Evolutionary conservation across 2,888 invertebrate genomes (phyloP), one percentile per base, ranked within the genome.

Genomic region (Branchipolynoe longqiensis): DNA sequence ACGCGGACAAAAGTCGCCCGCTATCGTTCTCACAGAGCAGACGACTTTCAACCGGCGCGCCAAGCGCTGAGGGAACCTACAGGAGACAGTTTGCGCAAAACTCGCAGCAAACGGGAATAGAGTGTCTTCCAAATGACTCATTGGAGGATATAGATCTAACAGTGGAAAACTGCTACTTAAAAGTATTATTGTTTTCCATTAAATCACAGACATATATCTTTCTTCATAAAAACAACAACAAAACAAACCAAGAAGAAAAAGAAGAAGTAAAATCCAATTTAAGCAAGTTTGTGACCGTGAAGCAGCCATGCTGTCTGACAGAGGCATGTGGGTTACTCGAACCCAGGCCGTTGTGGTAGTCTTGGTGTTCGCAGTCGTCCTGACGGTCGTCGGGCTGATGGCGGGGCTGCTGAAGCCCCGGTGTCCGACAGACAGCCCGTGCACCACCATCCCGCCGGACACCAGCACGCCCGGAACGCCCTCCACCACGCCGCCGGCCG

Each of bases 301-400:
- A 56, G 18, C 3, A 14, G 25, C 62, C 62, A 69, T 69, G 69
- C 36, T 38, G 78, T 41, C 48, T 3, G 69, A 38, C 1, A 33
- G 38, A 2, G 81, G 83, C 3, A 64, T 83, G 25, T 48, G 31
- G 40, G 78, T 85, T 2, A 73, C 83, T 12, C 36, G 33, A 2
- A 74, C 56, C 0, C 82, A 81, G 62, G 74, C 73, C 48, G 38
- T 83, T 6, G 25, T 83, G 1, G 73, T 85, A 2, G 56, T 74
- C 40, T 18, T 33, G 0, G 31, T 85, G 3, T 73, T 85, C 36
- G 78, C 41, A 1, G 3, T 85, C 3, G 83, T 85, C 8, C 33
- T 85, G n/a, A 58, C 56, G 28, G 54, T 33, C 0, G 85, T 85
- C 12, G 85, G 85, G 18, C 59, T 85, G 3, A 85, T 85, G 85